Evolutionary conservation across 2,113 vertebrate species (phyloP), one percentile per base, ranked within the genome.

Genomic region (Gavialis gangeticus): DNA sequence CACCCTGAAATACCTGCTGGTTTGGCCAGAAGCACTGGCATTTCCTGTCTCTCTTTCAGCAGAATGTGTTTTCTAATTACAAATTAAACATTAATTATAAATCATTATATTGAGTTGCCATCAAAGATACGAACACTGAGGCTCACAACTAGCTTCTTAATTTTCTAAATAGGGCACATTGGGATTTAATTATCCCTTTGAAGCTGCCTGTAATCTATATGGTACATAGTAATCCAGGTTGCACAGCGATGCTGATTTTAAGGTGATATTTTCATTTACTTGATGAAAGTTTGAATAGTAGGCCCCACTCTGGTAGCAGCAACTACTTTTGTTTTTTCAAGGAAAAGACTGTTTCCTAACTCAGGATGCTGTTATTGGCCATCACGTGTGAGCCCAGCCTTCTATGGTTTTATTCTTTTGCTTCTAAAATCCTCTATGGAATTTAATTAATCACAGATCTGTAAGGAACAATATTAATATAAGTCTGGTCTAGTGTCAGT

Each of bases 51-150:
- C 76, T 79, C 27, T 87, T 58, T 57, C 88, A 60, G 75, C 93
- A 96, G 88, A 95, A 13, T 55, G 80, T 88, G 54, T 88, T 96
- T 92, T 93, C 89, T 95, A 94, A 97, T 97, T 92, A 94, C 77
- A 83, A 10, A 84, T 84, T 91, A 94, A 95, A 87, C 59, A 90
- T 82, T 94, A 95, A 95, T 90, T 96, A 88, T 83, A 87, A 37
- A 27, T 89, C 69, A 58, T 79, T 60, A 79, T 71, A 67, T 59
- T 94, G 87, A 87, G 91, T 96, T 95, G 59, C 62, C 30, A 12
- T 46, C 89, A 15, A 54, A 94, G 71, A 67, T 79, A 82, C 46
- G 78, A 89, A 96, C 1, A 2, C 27, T 90, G 95, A 93, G 27
- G 16, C 3, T 85, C 96, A 90, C 83, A 89, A 90, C 2, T 15